Evolutionary conservation across 2,888 invertebrate species (phyloP).

Genomic region (Meandrusa payeni): DNA sequence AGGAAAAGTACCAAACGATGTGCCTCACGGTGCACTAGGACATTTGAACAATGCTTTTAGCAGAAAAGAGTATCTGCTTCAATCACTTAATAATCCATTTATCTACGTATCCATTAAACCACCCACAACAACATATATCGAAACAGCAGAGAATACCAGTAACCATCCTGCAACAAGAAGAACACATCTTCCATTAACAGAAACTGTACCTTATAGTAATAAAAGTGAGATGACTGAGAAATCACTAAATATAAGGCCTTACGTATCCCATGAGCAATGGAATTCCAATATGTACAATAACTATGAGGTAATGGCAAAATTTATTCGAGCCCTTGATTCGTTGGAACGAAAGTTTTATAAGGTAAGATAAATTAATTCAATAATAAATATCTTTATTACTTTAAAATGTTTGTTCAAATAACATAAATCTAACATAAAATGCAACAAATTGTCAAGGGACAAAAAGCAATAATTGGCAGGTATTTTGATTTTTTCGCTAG

Average conservation of each 20-base stretch:
- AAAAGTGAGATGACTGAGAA: constrained; percentile 1
- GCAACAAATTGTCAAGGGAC: no score
- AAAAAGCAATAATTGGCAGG: no score
- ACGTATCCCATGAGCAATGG: constrained; percentile 13
- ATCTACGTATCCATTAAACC: not conserved
- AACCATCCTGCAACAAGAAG: not conserved
- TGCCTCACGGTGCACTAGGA: no score
- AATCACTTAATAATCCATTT: constrained; percentile 19
- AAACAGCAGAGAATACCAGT: not conserved
- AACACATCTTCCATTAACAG: not conserved
- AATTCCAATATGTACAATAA: constrained; percentile 16
- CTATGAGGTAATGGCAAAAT: constrained; percentile 10
- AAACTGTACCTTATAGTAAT: not conserved
- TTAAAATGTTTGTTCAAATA: no score
- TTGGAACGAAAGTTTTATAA: constrained; percentile 45
- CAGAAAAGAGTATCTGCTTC: constrained; percentile 7
- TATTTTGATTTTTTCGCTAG: no score
- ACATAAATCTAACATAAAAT: no score
- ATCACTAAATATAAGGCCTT: not conserved
- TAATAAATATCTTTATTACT: no score
- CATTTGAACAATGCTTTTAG: not conserved
- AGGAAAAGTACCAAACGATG: no score
- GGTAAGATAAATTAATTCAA: no score
- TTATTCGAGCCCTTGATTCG: constrained; percentile 34
- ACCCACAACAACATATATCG: not conserved